Conservation (phyloP, 2,113 vertebrate species). For the Phalacrocorax aristotelis region DNA sequence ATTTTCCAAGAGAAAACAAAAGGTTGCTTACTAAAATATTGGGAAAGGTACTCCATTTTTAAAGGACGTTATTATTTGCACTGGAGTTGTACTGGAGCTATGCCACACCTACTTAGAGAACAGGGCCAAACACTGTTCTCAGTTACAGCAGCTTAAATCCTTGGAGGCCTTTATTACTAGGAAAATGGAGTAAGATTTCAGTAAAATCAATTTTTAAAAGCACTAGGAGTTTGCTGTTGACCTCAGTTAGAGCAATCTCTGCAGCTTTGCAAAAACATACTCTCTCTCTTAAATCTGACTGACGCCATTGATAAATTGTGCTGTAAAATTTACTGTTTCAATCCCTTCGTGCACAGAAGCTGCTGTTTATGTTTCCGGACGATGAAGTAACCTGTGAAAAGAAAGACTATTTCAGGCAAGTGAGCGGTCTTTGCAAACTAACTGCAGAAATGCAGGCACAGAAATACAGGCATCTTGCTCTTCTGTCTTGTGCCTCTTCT, state of each 20-base stretch:
- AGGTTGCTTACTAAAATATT: not conserved
- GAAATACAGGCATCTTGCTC: not conserved
- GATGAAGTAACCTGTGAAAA: not conserved
- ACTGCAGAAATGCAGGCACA: not conserved
- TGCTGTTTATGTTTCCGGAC: constrained; percentile 47
- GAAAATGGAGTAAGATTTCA: constrained; percentile 73
- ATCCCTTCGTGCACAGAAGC: not conserved
- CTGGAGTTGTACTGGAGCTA: constrained; percentile 32
- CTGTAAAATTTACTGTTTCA: constrained; percentile 63
- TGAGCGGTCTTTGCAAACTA: not conserved
- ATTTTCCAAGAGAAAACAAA: not conserved
- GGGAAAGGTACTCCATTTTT: not conserved
- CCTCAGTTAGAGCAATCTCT: constrained; percentile 67
- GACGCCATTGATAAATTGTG: constrained; percentile 64
- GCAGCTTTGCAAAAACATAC: constrained; percentile 68
- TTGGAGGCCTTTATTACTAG: constrained; percentile 64
- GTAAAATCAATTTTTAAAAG: constrained; percentile 77
- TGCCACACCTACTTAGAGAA: constrained; percentile 49
- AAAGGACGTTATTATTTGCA: constrained; percentile 41
- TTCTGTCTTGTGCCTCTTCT: not conserved
- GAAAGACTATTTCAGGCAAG: constrained; percentile 22
- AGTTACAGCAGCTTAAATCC: constrained; percentile 59
- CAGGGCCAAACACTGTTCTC: constrained; percentile 26
- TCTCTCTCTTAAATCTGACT: constrained; percentile 62
- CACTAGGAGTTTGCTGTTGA: constrained; percentile 68